Conservation (phyloP, 2,113 vertebrate species). For the Psilopogon haemacephalus region DNA sequence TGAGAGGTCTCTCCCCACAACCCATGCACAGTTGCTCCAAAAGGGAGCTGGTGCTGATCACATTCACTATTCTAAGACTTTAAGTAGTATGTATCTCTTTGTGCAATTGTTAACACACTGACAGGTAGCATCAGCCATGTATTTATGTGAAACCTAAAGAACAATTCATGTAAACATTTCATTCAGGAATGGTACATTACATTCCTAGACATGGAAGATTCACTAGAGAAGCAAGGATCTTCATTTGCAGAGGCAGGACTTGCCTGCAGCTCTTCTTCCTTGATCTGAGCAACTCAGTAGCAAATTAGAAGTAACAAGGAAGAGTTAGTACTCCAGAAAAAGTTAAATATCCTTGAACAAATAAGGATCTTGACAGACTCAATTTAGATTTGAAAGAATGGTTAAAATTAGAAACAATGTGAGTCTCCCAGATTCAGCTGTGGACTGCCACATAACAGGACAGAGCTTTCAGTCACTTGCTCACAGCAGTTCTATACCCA, state of each 20-base stretch:
- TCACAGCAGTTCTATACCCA: neutral
- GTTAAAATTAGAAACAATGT: neutral
- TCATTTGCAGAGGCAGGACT: neutral
- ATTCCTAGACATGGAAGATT: neutral
- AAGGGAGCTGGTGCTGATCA: neutral
- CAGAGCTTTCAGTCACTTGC: neutral
- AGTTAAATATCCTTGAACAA: neutral
- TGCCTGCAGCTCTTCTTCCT: neutral
- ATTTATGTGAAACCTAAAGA: neutral
- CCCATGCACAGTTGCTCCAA: accelerated
- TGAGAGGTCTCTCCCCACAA: neutral
- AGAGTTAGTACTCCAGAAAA: neutral
- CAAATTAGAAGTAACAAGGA: neutral
- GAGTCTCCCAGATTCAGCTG: neutral
- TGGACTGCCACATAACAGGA: neutral
- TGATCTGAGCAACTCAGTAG: neutral
- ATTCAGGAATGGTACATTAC: neutral
- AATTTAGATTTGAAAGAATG: neutral
- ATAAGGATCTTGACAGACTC: neutral
- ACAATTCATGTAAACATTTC: neutral
- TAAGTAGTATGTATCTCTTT: neutral
- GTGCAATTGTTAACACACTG: neutral
- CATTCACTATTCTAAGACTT: neutral
- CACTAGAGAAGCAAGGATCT: neutral
- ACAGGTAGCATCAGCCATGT: neutral